phyloP scores from a whole-genome alignment of 1,140 invertebrate species.

The Heliconius hermathena region DNA sequence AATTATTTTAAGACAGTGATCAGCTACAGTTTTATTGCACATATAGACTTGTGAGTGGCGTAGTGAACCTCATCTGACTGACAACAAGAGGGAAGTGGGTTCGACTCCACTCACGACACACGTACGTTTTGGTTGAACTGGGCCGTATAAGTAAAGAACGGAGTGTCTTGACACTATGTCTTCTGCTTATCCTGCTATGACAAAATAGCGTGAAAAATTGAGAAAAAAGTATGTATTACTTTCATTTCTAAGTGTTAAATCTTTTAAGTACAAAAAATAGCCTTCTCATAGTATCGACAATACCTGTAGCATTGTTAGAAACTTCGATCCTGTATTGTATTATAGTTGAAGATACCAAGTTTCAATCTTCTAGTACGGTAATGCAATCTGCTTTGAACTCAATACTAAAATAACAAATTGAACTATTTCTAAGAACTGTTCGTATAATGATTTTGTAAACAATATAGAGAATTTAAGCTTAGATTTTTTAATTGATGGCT shows the following conservation, averaged over 20 bases:
- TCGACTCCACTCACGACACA: no score
- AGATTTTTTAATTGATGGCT: background rate
- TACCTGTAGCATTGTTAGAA: background rate
- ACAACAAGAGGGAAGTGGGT: no score
- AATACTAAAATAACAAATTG: background rate
- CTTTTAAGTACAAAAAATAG: background rate
- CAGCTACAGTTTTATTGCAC: no score
- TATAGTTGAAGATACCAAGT: background rate
- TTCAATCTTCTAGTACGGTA: background rate
- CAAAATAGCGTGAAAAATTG: background rate
- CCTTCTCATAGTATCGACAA: background rate
- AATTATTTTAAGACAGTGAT: no score
- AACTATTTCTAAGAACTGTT: background rate
- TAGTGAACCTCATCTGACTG: no score
- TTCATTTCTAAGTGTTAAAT: background rate
- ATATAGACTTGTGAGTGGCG: no score
- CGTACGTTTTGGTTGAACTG: no score
- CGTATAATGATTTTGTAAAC: no score
- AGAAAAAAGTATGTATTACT: background rate
- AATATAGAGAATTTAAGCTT: no score
- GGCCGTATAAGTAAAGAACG: no score
- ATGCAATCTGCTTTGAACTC: slow-evolving; percentile 6
- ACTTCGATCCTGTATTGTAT: background rate
- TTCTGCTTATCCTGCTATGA: background rate
- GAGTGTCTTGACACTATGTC: no score